Conservation (phyloP, 2,797 vertebrate genomes). For the Urocyon cinereoargenteus region DNA sequence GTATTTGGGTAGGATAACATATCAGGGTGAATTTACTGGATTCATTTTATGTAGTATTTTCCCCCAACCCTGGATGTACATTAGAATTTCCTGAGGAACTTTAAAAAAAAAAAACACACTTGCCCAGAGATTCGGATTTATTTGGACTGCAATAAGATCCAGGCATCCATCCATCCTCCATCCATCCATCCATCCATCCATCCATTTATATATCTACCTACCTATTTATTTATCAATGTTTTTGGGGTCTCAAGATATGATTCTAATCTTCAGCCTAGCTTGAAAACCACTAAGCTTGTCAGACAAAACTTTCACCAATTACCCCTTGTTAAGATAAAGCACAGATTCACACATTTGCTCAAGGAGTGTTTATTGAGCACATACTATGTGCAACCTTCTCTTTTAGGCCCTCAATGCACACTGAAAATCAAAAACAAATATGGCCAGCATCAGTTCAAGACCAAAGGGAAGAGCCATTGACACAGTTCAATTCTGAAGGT, state of each 20-base stretch:
- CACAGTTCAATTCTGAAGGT: background rate
- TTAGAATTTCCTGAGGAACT: background rate
- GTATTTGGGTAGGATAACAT: background rate
- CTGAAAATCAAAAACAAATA: background rate
- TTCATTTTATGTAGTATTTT: background rate
- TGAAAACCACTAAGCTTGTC: background rate
- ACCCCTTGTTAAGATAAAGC: background rate
- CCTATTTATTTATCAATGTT: background rate
- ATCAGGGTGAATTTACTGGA: background rate
- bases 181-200: background rate
- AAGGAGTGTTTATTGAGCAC: background rate
- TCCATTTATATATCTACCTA: background rate
- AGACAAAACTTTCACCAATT: background rate
- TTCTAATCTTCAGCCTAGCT: background rate
- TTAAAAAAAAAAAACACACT: background rate
- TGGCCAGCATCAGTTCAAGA: background rate
- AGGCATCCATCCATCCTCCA: background rate
- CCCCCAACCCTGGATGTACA: background rate
- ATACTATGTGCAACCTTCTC: background rate
- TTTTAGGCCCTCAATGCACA: background rate
- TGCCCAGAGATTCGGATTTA: background rate
- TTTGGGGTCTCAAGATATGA: background rate
- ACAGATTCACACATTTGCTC: background rate
- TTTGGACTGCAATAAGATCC: background rate
- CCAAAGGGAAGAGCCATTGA: background rate